Base-by-base conservation (phyloP, 2,113 vertebrate species). In the Dipodomys ordii region DNA sequence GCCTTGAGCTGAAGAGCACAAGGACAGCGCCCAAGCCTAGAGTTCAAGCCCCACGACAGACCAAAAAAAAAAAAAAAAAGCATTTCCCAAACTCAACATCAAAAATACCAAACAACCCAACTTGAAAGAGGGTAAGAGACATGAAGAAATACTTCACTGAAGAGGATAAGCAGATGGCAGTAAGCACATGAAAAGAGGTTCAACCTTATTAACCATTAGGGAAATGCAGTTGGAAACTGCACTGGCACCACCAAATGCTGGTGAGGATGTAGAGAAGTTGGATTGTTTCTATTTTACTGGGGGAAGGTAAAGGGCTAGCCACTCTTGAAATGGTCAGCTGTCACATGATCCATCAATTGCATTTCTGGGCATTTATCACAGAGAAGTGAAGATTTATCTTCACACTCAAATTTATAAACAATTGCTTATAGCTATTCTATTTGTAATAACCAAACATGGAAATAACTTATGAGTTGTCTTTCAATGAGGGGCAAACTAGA, bases 181-280 rank as follows among this genome's bases (percentile, higher is more conserved):
- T 20, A 72, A 87, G 53, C 53, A 23, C 44, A 35, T 68, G 28
- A 71, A 25, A 89, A 76, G n/a, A 10, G 6, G 30, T 39, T 85
- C 69, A 81, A 13, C 11, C 13, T 60, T 57, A 23, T 1, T 76
- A 76, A 27, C 62, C n/a, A 72, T n/a, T 27, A 82, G 53, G 30
- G 27, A 91, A 74, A 73, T 88, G 23, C n/a, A 82, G 71, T 64
- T 76, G 35, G 69, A 76, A 89, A n/a, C 39, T 74, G 87, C 15
- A 68, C 49, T 62, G 81, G 64, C 7, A n/a, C 39, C 27, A 19
- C 10, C 1, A 25, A 39, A 90, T 27, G 39, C 18, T n/a, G 19
- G 13, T 1, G 23, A 79, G 32, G 20, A 27, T 22, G 27, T 12
- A 27, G 82, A 69, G 25, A 90, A 72, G 46, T 30, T 71, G 12